Evolutionary conservation across 2,113 vertebrate species (phyloP).

Genomic region (Cyprinodon tularosa): DNA sequence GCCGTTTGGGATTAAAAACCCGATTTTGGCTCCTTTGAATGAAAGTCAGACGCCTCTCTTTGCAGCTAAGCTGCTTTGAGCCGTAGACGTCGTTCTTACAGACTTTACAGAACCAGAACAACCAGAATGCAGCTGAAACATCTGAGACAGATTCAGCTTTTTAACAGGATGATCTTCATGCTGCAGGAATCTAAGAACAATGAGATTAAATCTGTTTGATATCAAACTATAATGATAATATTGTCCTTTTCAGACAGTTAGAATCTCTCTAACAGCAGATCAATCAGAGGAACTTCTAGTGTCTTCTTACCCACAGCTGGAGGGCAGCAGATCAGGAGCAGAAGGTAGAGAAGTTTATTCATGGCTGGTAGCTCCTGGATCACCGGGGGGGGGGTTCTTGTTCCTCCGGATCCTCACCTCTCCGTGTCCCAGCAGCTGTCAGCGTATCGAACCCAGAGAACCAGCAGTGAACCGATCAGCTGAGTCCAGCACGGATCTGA

Average conservation of each 20-base stretch:
- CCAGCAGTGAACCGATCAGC: background rate
- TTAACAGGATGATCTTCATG: background rate
- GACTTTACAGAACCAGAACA: too few relatives aligned
- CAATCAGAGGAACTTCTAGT: background rate
- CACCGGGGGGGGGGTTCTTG: background rate
- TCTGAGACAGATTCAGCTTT: too few relatives aligned
- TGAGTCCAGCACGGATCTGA: conserved; percentile 16
- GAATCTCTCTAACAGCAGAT: background rate
- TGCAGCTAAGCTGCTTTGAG: too few relatives aligned
- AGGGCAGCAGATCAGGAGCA: conserved; percentile 58
- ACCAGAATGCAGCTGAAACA: too few relatives aligned
- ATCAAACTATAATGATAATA: background rate
- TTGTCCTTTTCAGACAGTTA: too few relatives aligned
- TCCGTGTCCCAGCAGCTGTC: background rate
- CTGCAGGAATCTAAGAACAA: background rate
- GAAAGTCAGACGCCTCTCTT: too few relatives aligned
- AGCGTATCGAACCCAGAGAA: background rate
- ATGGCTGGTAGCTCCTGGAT: conserved; percentile 37
- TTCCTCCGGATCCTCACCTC: background rate
- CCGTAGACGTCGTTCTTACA: too few relatives aligned
- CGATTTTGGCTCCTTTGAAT: too few relatives aligned
- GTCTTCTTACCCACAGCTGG: conserved; percentile 67
- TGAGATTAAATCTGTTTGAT: background rate
- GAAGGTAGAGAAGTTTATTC: conserved; percentile 33
- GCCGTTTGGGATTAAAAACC: too few relatives aligned